Conservation (phyloP, 2,888 invertebrate genomes). For the Coecobrya sp. region DNA sequence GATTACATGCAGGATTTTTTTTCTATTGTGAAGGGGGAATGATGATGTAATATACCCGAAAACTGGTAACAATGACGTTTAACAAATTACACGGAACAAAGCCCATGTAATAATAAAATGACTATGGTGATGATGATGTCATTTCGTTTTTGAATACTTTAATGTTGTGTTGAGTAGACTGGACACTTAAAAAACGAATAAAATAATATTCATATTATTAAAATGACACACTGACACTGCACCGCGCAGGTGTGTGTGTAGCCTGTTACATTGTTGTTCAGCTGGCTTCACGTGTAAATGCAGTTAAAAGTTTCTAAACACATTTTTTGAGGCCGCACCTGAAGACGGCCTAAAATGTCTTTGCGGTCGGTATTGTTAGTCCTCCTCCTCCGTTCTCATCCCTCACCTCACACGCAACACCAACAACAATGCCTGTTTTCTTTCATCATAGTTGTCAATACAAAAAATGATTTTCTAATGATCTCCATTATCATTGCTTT, state of each 20-base stretch:
- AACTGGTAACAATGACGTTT: constrained; percentile 35
- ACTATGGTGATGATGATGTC: constrained; percentile 6
- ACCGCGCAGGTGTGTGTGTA: background rate
- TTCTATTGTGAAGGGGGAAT: background rate
- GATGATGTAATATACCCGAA: constrained; percentile 45
- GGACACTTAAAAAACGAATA: background rate
- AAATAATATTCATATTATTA: background rate
- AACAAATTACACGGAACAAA: constrained; percentile 35
- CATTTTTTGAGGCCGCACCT: constrained; percentile 38
- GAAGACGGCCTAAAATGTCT: constrained; percentile 27
- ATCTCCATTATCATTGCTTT: constrained; percentile 46
- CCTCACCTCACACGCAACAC: constrained; percentile 5
- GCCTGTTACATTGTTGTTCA: background rate
- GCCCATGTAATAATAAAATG: background rate
- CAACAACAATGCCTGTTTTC: constrained; percentile 25
- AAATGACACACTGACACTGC: constrained; percentile 45
- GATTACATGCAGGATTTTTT: background rate
- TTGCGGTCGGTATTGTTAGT: constrained; percentile 25
- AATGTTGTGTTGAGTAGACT: background rate
- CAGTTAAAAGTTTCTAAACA: background rate
- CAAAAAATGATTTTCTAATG: constrained; percentile 38
- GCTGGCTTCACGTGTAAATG: background rate
- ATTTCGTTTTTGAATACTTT: background rate
- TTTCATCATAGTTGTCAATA: constrained; percentile 46
- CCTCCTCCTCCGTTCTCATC: background rate